phyloP scores from a whole-genome alignment of 2,113 vertebrate genomes.

The Trinectes maculatus region DNA sequence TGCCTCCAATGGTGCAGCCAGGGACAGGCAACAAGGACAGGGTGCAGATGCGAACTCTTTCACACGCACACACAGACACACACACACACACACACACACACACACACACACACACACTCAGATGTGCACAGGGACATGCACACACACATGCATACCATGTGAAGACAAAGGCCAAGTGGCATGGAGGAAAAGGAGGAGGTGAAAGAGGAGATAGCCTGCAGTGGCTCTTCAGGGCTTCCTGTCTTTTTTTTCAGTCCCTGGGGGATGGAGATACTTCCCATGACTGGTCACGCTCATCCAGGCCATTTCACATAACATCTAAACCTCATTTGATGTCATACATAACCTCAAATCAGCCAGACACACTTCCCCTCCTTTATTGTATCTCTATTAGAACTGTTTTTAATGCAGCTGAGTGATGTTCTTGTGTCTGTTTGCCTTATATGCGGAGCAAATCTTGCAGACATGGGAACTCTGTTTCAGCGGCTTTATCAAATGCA shows the following conservation, averaged over 20 bases:
- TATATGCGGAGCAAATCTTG: no score
- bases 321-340: slow-evolving; percentile 74
- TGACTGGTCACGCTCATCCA: slow-evolving; percentile 72
- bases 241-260: slow-evolving; percentile 52
- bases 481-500: slow-evolving; percentile 43
- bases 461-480: slow-evolving; percentile 36
- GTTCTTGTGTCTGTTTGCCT: no score
- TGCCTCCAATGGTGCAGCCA: slow-evolving; percentile 75
- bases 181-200: slow-evolving; percentile 49
- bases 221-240: slow-evolving; percentile 69
- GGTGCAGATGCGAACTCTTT: slow-evolving; percentile 68
- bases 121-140: slow-evolving; percentile 28
- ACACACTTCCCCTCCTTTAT: slow-evolving; percentile 35
- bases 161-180: slow-evolving; percentile 74
- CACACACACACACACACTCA: slow-evolving; percentile 46
- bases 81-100: slow-evolving; percentile 29
- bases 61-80: slow-evolving; percentile 16
- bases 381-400: slow-evolving; percentile 18
- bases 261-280: slow-evolving; percentile 70
- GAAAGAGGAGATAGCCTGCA: slow-evolving; percentile 61
- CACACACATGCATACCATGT: slow-evolving; percentile 50
- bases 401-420: slow-evolving; percentile 27
- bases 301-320: slow-evolving; percentile 72
- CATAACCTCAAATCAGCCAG: slow-evolving; percentile 52
- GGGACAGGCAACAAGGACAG: slow-evolving; percentile 70